A percentile compares a stretch with the other conserved stretches of the same genome.
phyloP scores from a whole-genome alignment of 2,113 vertebrate species.

The Podilymbus podiceps region DNA sequence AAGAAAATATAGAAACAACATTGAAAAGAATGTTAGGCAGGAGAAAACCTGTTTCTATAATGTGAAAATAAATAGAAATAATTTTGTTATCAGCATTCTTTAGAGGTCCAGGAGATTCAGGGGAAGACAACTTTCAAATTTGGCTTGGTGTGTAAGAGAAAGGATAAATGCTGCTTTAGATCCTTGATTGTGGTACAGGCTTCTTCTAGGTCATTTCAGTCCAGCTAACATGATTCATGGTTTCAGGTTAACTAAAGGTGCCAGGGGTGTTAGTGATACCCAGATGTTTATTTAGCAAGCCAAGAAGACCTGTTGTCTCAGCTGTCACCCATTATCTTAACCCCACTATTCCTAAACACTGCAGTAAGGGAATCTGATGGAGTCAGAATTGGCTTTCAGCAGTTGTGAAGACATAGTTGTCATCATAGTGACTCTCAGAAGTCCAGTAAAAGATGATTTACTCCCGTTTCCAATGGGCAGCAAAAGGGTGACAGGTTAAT shows the following conservation, averaged over 20 bases:
- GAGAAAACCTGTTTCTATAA: not conserved
- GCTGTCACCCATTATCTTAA: not conserved
- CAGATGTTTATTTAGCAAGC: not conserved
- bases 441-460: not conserved
- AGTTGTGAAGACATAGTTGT: not conserved
- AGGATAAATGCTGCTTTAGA: not conserved
- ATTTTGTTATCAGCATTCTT: not conserved
- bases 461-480: not conserved
- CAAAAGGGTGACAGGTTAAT: not conserved
- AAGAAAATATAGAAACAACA: not conserved
- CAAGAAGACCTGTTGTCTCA: not conserved
- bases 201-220: not conserved
- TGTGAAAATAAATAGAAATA: not conserved
- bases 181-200: not conserved
- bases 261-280: not conserved
- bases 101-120: not conserved
- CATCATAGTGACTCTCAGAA: not conserved
- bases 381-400: not conserved
- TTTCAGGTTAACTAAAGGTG: not conserved
- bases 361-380: not conserved
- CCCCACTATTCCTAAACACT: not conserved
- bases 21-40: not conserved
- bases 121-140: not conserved
- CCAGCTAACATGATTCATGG: not conserved
- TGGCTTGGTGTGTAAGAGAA: not conserved